These are phyloP conservation scores for Cyrtodaria siliqua DNA, from an alignment of 2,888 invertebrate species.

Conservation along the genomic window DNA sequence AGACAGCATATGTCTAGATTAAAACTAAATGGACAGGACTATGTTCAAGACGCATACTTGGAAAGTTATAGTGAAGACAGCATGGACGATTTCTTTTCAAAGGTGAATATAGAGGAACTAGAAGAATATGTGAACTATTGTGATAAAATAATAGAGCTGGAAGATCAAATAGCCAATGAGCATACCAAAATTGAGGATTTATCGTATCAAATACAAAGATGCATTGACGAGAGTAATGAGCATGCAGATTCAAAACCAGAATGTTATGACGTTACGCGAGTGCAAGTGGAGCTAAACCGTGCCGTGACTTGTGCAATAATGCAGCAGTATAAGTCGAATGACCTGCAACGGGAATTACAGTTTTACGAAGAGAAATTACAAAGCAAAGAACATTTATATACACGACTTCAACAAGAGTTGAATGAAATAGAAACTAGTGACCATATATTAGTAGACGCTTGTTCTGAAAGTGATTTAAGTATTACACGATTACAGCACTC, in stretches of 20 bases:
- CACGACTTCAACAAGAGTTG: constrained; percentile 64
- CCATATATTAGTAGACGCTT: constrained; percentile 10
- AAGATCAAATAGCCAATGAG: constrained; percentile 91
- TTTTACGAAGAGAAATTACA: constrained; percentile 67
- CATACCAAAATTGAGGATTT: constrained; percentile 91
- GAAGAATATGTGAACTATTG: constrained; percentile 90
- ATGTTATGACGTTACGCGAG: constrained; percentile 55
- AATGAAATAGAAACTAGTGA: constrained; percentile 44
- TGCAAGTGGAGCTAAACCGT: constrained; percentile 74
- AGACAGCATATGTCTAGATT: constrained; percentile 67
- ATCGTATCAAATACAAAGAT: constrained; percentile 87
- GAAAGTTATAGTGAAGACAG: constrained; percentile 73
- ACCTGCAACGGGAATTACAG: constrained; percentile 72
- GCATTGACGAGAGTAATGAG: constrained; percentile 45
- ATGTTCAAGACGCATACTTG: constrained; percentile 78
- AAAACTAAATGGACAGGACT: constrained; percentile 74
- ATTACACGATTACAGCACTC: constrained; percentile 20
- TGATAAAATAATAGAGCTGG: constrained; percentile 91
- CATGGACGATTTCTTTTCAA: constrained; percentile 87
- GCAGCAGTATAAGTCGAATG: constrained; percentile 75
- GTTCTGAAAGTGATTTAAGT: constrained; percentile 29
- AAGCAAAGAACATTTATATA: constrained; percentile 55
- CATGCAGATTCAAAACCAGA: constrained; percentile 21
- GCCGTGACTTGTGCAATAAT: constrained; percentile 75
- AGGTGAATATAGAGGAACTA: constrained; percentile 88